Percentiles rank a stretch among this genome's conserved stretches.
Evolutionary conservation across 2,888 invertebrate genomes (phyloP).

Genomic region (Apoda limacodes): DNA sequence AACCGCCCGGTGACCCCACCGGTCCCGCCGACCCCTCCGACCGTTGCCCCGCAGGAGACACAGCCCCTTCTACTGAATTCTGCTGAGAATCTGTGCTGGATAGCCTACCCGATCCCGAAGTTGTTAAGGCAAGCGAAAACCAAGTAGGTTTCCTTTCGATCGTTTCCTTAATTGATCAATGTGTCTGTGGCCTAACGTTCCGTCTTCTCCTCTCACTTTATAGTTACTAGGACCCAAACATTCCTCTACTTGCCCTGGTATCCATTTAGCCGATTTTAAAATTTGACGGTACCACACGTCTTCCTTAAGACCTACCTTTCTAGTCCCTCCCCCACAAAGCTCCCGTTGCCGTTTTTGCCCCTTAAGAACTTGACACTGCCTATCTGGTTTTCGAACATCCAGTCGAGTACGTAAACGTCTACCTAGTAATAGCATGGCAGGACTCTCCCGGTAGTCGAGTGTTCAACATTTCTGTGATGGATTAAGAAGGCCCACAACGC

Average conservation of each 20-base stretch:
- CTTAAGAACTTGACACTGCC: conserved; percentile 5
- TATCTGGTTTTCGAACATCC: conserved; percentile 12
- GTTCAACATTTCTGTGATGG: conserved; percentile 14
- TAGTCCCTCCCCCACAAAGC: not conserved
- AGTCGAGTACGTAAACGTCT: conserved; percentile 12
- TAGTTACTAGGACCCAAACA: conserved; percentile 1
- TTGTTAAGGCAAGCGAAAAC: too few species aligned
- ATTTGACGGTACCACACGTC: conserved; percentile 7
- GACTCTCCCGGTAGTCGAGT: conserved; percentile 16
- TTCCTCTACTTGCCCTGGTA: conserved; percentile 2
- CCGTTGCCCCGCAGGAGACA: too few species aligned
- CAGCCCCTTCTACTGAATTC: too few species aligned
- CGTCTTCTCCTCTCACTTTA: conserved; percentile 1
- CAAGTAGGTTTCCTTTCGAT: too few species aligned
- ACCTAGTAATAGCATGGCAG: conserved; percentile 12
- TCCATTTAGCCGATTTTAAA: conserved; percentile 7
- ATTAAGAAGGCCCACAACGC: conserved; percentile 13
- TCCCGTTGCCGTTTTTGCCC: conserved; percentile 6
- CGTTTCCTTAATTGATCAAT: too few species aligned
- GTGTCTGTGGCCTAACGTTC: conserved; percentile 5
- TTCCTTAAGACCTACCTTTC: too few species aligned
- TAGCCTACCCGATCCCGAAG: too few species aligned
- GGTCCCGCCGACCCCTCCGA: too few species aligned
- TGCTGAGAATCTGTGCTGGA: too few species aligned
- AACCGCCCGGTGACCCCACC: too few species aligned